These are phyloP conservation scores for Fabriciana adippe DNA, from an alignment of 2,888 invertebrate genomes.

Conservation along the genomic window DNA sequence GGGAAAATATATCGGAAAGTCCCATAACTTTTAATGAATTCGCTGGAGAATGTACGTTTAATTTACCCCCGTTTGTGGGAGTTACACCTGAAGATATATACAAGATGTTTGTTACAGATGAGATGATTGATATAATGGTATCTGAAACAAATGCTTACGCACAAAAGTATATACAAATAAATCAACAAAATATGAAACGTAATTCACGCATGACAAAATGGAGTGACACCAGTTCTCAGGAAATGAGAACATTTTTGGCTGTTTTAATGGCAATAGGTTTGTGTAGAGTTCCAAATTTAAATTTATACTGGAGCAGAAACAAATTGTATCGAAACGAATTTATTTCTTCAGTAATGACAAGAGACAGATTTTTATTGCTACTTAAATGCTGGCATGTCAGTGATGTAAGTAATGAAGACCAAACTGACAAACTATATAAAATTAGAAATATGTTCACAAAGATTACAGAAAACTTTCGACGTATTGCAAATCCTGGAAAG, in stretches of 20 bases:
- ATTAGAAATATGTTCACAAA: conserved; percentile 25
- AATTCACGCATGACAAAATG: conserved; percentile 34
- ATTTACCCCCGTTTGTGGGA: conserved; percentile 34
- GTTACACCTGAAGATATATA: conserved; percentile 22
- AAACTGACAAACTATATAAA: conserved; percentile 30
- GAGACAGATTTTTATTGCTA: conserved; percentile 38
- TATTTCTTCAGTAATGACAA: conserved; percentile 31
- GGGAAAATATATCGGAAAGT: conserved; percentile 38
- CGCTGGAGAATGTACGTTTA: conserved; percentile 35
- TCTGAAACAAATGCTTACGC: conserved; percentile 39
- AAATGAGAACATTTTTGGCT: conserved; percentile 36
- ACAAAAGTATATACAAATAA: conserved; percentile 32
- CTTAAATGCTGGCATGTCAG: conserved; percentile 40
- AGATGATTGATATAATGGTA: conserved; percentile 25
- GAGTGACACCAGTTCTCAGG: conserved; percentile 29
- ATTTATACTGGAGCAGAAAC: conserved; percentile 32
- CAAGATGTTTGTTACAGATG: conserved; percentile 37
- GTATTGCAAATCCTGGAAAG: conserved; percentile 33
- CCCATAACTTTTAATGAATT: conserved; percentile 37
- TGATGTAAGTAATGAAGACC: conserved; percentile 16
- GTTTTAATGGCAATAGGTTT: conserved; percentile 33
- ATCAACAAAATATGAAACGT: conserved; percentile 32
- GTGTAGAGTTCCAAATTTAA: conserved; percentile 31
- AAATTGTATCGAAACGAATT: conserved; percentile 37
- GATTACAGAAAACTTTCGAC: conserved; percentile 28